phyloP scores from a whole-genome alignment of 2,888 invertebrate species.

The Matsumyia berberina region DNA sequence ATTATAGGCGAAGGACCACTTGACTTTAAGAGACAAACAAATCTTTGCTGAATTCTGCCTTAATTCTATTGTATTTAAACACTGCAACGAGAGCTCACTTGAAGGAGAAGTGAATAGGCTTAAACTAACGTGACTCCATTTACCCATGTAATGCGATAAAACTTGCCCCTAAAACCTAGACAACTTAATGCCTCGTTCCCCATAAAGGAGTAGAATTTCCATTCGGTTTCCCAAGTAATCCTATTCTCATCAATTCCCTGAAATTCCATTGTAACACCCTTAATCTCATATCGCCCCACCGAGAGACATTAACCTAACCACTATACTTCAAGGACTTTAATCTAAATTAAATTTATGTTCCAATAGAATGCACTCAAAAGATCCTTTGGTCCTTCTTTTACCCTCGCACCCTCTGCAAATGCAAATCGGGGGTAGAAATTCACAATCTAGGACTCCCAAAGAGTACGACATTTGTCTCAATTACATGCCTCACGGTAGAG shows the following conservation, averaged over 20 bases:
- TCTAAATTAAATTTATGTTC: slow-evolving; percentile 65
- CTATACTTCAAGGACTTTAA: slow-evolving; percentile 51
- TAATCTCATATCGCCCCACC: not conserved
- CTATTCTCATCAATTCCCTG: slow-evolving; percentile 14
- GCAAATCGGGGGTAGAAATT: slow-evolving; percentile 4
- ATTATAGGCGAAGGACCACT: too few relatives aligned
- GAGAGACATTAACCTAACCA: slow-evolving; percentile 43
- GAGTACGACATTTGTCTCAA: slow-evolving; percentile 66
- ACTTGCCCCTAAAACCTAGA: not conserved
- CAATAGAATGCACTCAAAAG: slow-evolving; percentile 57
- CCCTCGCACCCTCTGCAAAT: slow-evolving; percentile 15
- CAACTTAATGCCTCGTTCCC: not conserved
- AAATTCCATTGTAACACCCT: slow-evolving; percentile 17
- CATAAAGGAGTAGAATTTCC: slow-evolving; percentile 2
- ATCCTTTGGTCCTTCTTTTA: slow-evolving; percentile 18
- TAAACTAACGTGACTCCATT: not conserved
- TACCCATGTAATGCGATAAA: not conserved
- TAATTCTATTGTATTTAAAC: too few relatives aligned
- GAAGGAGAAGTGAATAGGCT: too few relatives aligned
- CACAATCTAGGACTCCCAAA: slow-evolving; percentile 34
- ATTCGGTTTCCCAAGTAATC: not conserved
- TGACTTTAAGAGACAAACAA: too few relatives aligned
- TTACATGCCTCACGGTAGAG: slow-evolving; percentile 37
- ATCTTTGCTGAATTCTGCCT: too few relatives aligned
- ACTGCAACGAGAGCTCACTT: too few relatives aligned